These are phyloP conservation scores for Bambusicola thoracicus DNA, from an alignment of 2,113 vertebrate species.

Conservation along the genomic window DNA sequence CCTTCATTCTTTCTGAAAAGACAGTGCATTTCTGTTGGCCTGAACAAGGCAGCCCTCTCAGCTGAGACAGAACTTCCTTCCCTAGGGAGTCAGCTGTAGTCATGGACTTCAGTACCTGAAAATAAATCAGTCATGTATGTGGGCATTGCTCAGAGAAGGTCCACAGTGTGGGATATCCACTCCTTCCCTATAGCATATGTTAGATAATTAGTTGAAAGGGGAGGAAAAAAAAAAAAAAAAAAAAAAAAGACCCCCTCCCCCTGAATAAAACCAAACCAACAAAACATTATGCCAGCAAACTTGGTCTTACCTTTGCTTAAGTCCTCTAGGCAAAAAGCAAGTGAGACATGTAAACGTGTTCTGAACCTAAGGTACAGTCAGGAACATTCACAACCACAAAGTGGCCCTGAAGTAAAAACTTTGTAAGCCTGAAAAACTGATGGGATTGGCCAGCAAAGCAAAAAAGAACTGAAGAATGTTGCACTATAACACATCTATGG, in stretches of 20 bases:
- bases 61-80: background rate
- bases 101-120: background rate
- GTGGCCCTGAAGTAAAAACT: background rate
- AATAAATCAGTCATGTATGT: background rate
- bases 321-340: background rate
- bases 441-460: background rate
- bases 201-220: background rate
- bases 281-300: background rate
- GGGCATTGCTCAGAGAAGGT: background rate
- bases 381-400: background rate
- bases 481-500: background rate
- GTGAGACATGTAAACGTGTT: background rate
- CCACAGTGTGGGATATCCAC: background rate
- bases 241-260: no score
- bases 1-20: background rate
- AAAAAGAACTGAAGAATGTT: background rate
- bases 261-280: background rate
- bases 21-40: background rate
- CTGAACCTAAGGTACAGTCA: background rate
- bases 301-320: background rate
- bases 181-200: fast-evolving
- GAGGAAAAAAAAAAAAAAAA: background rate
- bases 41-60: background rate
- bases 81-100: background rate
- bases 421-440: background rate